Base-by-base conservation (phyloP, 2,888 invertebrate genomes). In the Cataglyphis livida region DNA sequence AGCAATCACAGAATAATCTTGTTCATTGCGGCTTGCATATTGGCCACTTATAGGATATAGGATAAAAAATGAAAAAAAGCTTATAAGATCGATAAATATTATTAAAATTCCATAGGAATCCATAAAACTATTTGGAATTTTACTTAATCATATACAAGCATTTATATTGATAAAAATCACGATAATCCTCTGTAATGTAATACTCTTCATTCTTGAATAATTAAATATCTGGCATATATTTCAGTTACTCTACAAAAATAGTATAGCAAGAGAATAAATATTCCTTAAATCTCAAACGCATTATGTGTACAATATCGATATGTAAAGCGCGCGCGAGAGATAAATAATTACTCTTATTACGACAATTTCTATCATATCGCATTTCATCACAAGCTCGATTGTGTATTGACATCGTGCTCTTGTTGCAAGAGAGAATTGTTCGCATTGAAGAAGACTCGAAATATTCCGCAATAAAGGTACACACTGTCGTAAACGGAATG, bases 21-120 rank as follows among this genome's bases (percentile, higher is more conserved):
- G 35, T 38, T 71, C 12, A 9, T 15, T 70, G 35, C n/a, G 0
- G 2, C n/a, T 44, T 51, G 21, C n/a, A 54, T 1, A 28, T 32
- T 21, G 44, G 4, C 21, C 35, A 59, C 21, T 71, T 35, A 59
- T 51, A 38, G 32, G 15, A 75, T 51, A 75, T 32, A 28, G 2
- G 1, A 57, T 6, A 64, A 21, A 54, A 38, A 57, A 28, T 35
- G 10, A 48, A 41, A 44, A 15, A 1, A 21, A 25, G 48, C 0
- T 48, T 41, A 32, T 57, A 9, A 51, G 7, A n/a, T 51, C 28
- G 32, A 32, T n/a, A n/a, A 25, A 73, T 28, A 21, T 54, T 74
- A 74, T 74, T 65, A 74, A 64, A 74, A 74, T 74, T 74, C 54
- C 64, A 25, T 38, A 62, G 6, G n/a, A 15, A 81, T 44, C 25